These are phyloP conservation scores for Haemorhous mexicanus DNA, from an alignment of 2,113 vertebrate species.

Conservation along the genomic window DNA sequence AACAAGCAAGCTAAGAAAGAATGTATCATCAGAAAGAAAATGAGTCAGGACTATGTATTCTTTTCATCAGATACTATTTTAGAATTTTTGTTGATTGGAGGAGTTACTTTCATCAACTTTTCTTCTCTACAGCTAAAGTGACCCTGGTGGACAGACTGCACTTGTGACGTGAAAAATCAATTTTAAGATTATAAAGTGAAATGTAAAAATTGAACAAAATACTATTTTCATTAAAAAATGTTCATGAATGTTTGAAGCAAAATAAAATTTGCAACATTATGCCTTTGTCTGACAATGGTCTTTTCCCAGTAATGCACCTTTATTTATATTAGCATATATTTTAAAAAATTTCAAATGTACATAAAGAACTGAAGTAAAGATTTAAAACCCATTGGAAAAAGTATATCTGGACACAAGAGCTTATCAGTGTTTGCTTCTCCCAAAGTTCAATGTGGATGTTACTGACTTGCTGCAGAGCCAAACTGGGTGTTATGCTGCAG, in stretches of 20 bases:
- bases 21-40: not conserved
- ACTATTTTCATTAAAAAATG: not conserved
- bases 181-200: not conserved
- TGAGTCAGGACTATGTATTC: not conserved
- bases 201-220: not conserved
- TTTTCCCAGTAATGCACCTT: not conserved
- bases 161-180: not conserved
- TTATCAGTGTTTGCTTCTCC: not conserved
- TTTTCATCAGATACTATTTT: not conserved
- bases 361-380: not conserved
- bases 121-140: not conserved
- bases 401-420: not conserved
- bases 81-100: not conserved
- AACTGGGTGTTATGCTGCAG: not conserved
- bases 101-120: not conserved
- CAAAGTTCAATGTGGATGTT: not conserved
- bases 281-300: not conserved
- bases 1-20: not conserved
- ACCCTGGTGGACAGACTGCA: not conserved
- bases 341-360: not conserved
- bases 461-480: not conserved
- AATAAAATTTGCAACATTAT: not conserved
- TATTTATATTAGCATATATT: not conserved
- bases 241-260: not conserved
- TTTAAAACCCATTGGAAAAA: not conserved